Base-by-base conservation (phyloP, 37 sponge, comb jelly and placozoan species). In the Beroe forskalii region DNA sequence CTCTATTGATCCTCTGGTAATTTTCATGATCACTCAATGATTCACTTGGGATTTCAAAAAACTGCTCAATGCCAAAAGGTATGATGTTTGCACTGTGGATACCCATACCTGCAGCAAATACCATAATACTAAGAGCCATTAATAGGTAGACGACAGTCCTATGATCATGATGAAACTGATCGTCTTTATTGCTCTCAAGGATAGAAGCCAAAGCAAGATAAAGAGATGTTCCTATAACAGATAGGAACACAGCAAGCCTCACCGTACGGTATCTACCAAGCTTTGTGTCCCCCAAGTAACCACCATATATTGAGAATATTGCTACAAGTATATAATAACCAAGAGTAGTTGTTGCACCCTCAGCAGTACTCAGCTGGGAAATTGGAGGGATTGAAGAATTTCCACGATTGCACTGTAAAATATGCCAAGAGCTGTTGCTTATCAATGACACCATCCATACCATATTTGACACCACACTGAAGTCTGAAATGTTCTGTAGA, bases 11-110 rank as follows among this genome's bases (percentile, higher is more conserved):
- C 66, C 25, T 63, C 4, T 24, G 20, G 66, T 63, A 63, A 3
- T 63, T 6, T 4, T 19, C 66, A 63, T 63, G 66, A 3, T 20
- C 23, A 30, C 25, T 19, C 25, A 28, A 24, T 3, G 20, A 24
- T 30, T 63, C 66, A 20, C 2, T 63, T 19, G 20, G 66, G 2
- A 63, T 3, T 28, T 63, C 66, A 63, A 63, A 24, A 63, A 63
- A n/a, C 66, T 63, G 66, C 66, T 63, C 66, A 24, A 63, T 30
- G 6, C 66, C 66, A 63, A 63, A 63, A 28, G 66, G 66, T 63
- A 63, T 63, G 20, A 63, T 63, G n/a, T 63, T 63, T 4, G 66
- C 66, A 63, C 66, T 28, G 25, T 63, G 66, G 20, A 63, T 63
- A 4, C 66, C 66, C 25, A 30, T 28, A 28, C 66, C 66, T 4